Conservation (phyloP, 1,140 invertebrate genomes). For the Sycobia sp. region DNA sequence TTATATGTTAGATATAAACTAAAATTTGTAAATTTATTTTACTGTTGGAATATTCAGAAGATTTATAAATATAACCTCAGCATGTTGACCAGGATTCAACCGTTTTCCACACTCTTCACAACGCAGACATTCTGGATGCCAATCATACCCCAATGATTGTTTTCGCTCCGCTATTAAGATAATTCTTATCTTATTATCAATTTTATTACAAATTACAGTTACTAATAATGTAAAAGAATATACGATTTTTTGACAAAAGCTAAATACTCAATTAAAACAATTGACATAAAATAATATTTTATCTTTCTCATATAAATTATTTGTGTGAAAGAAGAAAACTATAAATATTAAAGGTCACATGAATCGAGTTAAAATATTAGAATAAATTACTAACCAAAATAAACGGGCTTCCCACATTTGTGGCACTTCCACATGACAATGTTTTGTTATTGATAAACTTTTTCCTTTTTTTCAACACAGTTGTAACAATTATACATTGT, state of each 20-base stretch:
- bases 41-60: neutral
- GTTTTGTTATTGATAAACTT: slow-evolving; percentile 12
- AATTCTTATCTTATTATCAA: slow-evolving; percentile 16
- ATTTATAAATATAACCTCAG: slow-evolving; percentile 68
- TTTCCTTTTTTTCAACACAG: slow-evolving; percentile 4
- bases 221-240: too few species aligned
- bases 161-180: slow-evolving; percentile 81
- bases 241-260: too few species aligned
- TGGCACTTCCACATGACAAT: slow-evolving; percentile 82
- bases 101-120: slow-evolving; percentile 91
- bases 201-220: too few species aligned
- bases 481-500: slow-evolving; percentile 1
- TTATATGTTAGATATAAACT: neutral
- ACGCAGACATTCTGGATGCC: slow-evolving; percentile 88
- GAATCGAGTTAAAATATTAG: too few species aligned
- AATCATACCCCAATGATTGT: slow-evolving; percentile 89
- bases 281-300: too few species aligned
- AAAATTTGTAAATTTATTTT: neutral
- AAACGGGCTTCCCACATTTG: slow-evolving; percentile 85
- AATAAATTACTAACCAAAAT: slow-evolving; percentile 71
- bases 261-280: too few species aligned
- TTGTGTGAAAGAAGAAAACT: too few species aligned
- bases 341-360: too few species aligned
- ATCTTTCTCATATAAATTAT: too few species aligned
- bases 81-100: slow-evolving; percentile 87